Evolutionary conservation across 2,113 vertebrate genomes (phyloP), one percentile per base, ranked within the genome.

Genomic region (Rhinoderma darwinii): DNA sequence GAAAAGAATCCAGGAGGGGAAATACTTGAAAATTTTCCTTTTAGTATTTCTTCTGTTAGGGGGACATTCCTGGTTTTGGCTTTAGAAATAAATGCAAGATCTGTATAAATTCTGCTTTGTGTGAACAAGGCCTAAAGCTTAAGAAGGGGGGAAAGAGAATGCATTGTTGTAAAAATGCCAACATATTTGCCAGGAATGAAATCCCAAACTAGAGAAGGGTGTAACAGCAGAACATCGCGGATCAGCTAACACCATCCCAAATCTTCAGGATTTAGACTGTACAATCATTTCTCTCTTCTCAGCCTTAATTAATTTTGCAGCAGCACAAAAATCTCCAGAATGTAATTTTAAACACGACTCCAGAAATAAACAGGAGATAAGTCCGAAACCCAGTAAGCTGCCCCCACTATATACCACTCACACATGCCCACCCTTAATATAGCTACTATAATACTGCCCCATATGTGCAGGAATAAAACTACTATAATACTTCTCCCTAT

Each of bases 171-270:
- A 41, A 17, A 32, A 27, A n/a, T 27, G 59, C 37, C 39, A 66
- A 66, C 25, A 43, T 20, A n/a, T 44, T 18, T 82, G 14, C 61
- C 41, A 51, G 81, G 41, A 70, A 82, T 44, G 59, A 82, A 82
- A 82, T 30, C 35, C 80, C 17, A 66, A 66, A 66, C 22, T 47
- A 47, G 44, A 17, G 35, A n/a, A 17, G 75, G 75, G 73, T 37
- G 73, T 39, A 47, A 76, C 73, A 47, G 54, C 37, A 37, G 51
- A 81, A 27, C 35, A n/a, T n/a, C 27, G 5, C 1, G 35, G 54
- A 82, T 82, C 79, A 66, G 56, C 56, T 5, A 63, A 82, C 79
- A 43, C 79, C 37, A 39, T 47, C 79, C 56, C 37, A 82, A n/a
- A 82, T 59, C 56, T 66, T 39, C 35, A 59, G 79, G 37, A 82